A percentile compares a stretch with the other conserved stretches of the same genome.
Conservation (phyloP, 2,888 invertebrate genomes). For the Luperina testacea region DNA sequence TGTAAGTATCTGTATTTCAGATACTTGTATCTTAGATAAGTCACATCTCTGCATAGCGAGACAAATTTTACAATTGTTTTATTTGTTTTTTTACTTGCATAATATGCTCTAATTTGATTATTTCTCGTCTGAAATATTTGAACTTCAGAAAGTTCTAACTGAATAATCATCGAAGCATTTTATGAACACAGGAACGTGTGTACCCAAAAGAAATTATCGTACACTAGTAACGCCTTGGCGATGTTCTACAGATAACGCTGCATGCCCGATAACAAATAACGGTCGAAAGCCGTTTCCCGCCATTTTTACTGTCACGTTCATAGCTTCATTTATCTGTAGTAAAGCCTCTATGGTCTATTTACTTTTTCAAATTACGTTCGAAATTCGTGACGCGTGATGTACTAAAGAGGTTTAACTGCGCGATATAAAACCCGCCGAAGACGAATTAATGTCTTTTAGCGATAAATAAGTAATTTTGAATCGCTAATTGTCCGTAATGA, state of each 20-base stretch:
- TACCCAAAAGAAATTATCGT: constrained; percentile 73
- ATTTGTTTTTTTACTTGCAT: constrained; percentile 45
- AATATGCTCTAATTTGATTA: constrained; percentile 48
- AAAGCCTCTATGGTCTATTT: constrained; percentile 79
- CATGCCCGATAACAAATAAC: constrained; percentile 82
- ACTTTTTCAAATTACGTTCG: constrained; percentile 76
- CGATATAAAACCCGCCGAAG: constrained; percentile 61
- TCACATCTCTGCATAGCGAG: no score
- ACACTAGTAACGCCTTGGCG: constrained; percentile 74
- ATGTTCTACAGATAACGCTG: constrained; percentile 79
- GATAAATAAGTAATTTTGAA: constrained; percentile 72
- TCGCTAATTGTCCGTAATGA: constrained; percentile 67
- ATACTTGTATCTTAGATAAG: no score
- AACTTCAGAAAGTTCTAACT: constrained; percentile 44
- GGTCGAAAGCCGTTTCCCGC: constrained; percentile 79
- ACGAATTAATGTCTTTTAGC: constrained; percentile 63
- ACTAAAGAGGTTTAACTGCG: constrained; percentile 70
- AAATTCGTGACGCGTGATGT: constrained; percentile 75
- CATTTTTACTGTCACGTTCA: constrained; percentile 79
- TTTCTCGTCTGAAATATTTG: constrained; percentile 42
- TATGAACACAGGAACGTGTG: constrained; percentile 65
- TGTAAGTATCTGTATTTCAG: no score
- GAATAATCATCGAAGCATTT: constrained; percentile 52
- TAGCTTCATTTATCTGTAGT: constrained; percentile 75
- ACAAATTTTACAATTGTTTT: constrained; percentile 48